These are phyloP conservation scores for Microtus pennsylvanicus DNA, from an alignment of 2,113 vertebrate species.

Conservation along the genomic window DNA sequence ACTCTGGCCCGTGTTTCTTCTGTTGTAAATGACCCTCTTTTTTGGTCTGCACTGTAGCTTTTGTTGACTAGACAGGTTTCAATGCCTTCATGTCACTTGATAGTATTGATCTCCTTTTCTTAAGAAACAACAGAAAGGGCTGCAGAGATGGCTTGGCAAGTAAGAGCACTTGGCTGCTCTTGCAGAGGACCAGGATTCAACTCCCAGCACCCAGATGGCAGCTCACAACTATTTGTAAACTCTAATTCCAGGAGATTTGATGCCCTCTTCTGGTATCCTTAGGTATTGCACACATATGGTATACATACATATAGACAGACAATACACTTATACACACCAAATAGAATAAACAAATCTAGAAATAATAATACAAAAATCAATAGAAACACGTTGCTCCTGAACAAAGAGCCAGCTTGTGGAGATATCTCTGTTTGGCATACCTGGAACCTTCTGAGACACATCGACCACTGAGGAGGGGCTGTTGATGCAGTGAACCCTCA, in stretches of 20 bases:
- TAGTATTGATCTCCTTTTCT: background rate
- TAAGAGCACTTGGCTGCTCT: background rate
- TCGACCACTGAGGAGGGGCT: background rate
- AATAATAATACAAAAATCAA: background rate
- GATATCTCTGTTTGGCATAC: background rate
- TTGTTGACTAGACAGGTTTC: background rate
- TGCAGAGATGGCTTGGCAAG: background rate
- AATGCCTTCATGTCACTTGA: background rate
- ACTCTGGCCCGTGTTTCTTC: background rate
- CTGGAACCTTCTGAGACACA: background rate
- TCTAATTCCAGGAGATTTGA: background rate
- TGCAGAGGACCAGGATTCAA: background rate
- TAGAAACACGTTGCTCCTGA: background rate
- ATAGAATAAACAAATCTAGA: background rate
- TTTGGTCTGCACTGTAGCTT: background rate
- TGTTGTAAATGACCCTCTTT: no score
- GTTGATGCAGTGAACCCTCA: background rate
- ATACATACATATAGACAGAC: background rate
- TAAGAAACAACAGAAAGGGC: background rate
- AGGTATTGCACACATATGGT: background rate
- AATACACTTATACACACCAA: background rate
- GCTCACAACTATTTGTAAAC: background rate
- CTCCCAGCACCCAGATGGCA: background rate
- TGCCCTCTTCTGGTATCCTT: background rate
- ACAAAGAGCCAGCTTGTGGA: background rate